Evolutionary conservation across 2,113 vertebrate genomes (phyloP).

Genomic region (Phalacrocorax brasilianus): DNA sequence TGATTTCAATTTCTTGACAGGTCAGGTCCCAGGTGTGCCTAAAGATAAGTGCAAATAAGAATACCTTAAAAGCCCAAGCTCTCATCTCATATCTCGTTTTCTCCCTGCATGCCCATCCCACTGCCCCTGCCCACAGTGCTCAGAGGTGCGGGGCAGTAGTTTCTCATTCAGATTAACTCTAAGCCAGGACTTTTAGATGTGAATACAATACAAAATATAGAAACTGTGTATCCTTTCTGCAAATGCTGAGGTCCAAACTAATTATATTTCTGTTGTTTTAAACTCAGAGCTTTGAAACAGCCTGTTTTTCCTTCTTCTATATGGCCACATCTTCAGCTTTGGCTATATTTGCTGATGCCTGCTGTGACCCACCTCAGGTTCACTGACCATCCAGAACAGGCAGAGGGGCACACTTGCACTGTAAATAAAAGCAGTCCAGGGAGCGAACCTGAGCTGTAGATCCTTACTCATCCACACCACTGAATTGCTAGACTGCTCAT

Average conservation of each 20-base stretch:
- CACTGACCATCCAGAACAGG: neutral
- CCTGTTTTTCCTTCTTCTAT: neutral
- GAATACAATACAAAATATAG: neutral
- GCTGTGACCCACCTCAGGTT: neutral
- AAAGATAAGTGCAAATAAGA: neutral
- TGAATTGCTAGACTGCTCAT: neutral
- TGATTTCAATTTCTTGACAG: neutral
- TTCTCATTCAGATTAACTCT: neutral
- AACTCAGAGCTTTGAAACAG: neutral
- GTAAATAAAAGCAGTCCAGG: neutral
- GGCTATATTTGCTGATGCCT: neutral
- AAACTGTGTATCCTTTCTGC: neutral
- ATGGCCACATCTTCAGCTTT: neutral
- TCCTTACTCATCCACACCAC: neutral
- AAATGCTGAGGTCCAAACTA: neutral
- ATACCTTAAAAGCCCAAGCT: neutral
- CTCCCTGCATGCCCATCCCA: accelerated
- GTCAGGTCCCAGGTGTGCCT: neutral
- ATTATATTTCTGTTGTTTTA: neutral
- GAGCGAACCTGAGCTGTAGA: neutral
- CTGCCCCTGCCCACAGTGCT: neutral
- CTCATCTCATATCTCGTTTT: neutral
- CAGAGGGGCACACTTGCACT: neutral
- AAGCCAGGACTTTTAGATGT: neutral
- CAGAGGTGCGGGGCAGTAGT: neutral